Conservation (phyloP, 1,140 invertebrate species). For the Drosophila sp. region DNA sequence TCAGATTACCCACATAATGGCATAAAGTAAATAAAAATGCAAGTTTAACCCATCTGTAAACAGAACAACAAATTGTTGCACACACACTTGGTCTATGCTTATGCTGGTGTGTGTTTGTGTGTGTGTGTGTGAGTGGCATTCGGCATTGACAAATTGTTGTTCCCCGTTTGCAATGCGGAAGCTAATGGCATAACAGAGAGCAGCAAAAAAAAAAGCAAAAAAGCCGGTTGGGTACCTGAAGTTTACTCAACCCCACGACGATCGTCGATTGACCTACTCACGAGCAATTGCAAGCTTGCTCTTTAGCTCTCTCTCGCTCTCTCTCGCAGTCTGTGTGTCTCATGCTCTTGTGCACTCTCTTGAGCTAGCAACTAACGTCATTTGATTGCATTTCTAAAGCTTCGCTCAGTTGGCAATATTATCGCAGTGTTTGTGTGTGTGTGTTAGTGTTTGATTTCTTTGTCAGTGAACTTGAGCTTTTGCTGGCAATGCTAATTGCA, state of each 20-base stretch:
- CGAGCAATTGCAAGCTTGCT: constrained; percentile 24
- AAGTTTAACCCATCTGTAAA: constrained; percentile 1
- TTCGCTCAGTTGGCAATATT: constrained; percentile 69
- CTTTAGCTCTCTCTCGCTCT: constrained; percentile 18
- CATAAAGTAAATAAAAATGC: not conserved
- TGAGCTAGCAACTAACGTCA: constrained; percentile 64
- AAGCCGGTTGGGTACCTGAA: constrained; percentile 64
- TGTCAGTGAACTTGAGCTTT: constrained; percentile 81
- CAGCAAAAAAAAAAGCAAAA: constrained; percentile 29
- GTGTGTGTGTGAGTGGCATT: constrained; percentile 26
- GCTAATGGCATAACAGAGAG: constrained; percentile 22
- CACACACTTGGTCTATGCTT: not conserved
- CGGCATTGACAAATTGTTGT: constrained; percentile 64
- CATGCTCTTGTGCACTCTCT: constrained; percentile 2
- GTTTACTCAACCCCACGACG: constrained; percentile 60
- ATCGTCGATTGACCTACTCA: constrained; percentile 79
- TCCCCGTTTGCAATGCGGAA: constrained; percentile 67
- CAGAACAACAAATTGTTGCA: constrained; percentile 6
- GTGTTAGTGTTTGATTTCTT: constrained; percentile 70
- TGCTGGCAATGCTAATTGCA: constrained; percentile 74
- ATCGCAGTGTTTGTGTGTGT: constrained; percentile 53
- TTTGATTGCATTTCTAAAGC: constrained; percentile 81
- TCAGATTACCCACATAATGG: constrained; percentile 7
- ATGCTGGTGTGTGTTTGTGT: not conserved
- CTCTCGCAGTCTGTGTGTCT: constrained; percentile 3